phyloP scores from a whole-genome alignment of 2,797 vertebrate species.

The Knipowitschia caucasica region DNA sequence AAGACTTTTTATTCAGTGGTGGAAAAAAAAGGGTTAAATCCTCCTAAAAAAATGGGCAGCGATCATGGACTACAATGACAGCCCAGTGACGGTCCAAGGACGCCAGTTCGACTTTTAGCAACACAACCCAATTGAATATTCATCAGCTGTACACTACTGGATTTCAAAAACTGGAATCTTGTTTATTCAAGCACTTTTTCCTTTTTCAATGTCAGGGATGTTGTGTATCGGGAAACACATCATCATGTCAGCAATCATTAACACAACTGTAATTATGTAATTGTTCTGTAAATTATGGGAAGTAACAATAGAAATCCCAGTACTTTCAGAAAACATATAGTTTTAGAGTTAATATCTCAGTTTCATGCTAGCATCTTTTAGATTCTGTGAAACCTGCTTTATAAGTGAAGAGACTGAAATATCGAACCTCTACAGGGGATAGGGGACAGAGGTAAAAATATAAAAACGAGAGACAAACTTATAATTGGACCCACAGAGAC shows the following conservation, averaged over 20 bases:
- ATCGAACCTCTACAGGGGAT: conserved; percentile 13
- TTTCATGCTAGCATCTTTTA: no score
- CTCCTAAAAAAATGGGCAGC: neutral
- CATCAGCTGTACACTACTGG: conserved; percentile 2
- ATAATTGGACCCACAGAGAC: conserved; percentile 53
- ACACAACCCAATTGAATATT: conserved; percentile 9
- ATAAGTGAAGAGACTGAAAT: conserved; percentile 16
- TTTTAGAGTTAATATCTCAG: no score
- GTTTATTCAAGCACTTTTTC: conserved; percentile 11
- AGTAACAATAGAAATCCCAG: neutral
- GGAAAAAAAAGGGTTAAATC: neutral
- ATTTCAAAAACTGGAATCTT: conserved; percentile 8
- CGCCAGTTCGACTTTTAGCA: conserved; percentile 1
- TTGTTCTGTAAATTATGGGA: no score
- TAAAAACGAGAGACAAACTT: conserved; percentile 38
- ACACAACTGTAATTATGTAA: no score
- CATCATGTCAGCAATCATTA: no score
- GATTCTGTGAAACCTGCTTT: neutral
- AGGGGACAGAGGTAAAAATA: conserved; percentile 37
- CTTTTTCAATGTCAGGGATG: conserved; percentile 4
- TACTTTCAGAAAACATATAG: neutral
- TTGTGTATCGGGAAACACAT: no score
- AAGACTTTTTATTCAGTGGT: neutral
- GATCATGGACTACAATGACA: neutral
- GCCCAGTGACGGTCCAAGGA: neutral